Conservation (phyloP, 1,140 invertebrate species). For the Phocides pigmalion region DNA sequence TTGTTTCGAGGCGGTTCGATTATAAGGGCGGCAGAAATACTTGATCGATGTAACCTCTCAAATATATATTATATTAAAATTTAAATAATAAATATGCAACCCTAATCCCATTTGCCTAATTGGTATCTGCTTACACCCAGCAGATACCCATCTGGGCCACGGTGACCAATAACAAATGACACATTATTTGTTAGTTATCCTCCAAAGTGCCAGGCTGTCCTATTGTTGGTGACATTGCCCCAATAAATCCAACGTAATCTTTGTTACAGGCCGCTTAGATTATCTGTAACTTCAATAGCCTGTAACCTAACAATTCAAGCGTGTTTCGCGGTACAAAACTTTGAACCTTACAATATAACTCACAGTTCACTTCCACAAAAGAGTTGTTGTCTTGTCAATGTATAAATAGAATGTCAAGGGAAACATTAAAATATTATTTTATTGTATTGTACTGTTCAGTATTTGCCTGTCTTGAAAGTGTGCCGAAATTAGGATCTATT, state of each 20-base stretch:
- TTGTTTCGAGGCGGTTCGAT: too few species aligned
- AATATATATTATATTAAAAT: too few species aligned
- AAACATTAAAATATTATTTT: too few species aligned
- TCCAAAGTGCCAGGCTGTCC: slow-evolving; percentile 57
- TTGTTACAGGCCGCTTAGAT: slow-evolving; percentile 31
- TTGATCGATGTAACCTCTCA: too few species aligned
- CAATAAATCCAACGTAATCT: slow-evolving; percentile 33
- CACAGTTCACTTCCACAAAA: background rate
- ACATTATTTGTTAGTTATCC: slow-evolving; percentile 63
- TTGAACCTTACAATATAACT: slow-evolving; percentile 9
- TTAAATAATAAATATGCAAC: slow-evolving; percentile 38
- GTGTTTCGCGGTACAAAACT: slow-evolving; percentile 16
- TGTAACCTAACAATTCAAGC: slow-evolving; percentile 34
- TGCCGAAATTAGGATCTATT: too few species aligned
- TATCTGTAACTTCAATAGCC: slow-evolving; percentile 31
- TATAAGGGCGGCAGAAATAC: too few species aligned
- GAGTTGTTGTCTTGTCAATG: background rate
- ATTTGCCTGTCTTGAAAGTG: too few species aligned
- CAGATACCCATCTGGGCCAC: slow-evolving; percentile 63
- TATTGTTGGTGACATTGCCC: slow-evolving; percentile 52
- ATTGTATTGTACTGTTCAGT: too few species aligned
- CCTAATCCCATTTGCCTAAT: slow-evolving; percentile 62
- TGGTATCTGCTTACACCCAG: slow-evolving; percentile 60
- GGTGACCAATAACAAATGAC: slow-evolving; percentile 56
- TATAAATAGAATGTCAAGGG: background rate